These are phyloP conservation scores for Tachina lurida DNA, from an alignment of 2,888 invertebrate species.

Conservation along the genomic window DNA sequence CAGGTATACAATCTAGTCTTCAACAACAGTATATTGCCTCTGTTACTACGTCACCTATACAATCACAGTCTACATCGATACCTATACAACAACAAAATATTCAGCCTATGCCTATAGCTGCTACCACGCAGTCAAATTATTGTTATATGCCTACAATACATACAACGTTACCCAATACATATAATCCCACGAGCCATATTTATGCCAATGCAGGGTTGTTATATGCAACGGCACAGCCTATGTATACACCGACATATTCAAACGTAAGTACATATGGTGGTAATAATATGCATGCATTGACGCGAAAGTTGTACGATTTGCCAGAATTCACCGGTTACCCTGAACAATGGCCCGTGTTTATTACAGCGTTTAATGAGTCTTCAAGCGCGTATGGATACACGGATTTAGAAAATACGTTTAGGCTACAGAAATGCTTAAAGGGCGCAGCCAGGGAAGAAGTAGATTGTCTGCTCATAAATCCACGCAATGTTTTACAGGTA, in stretches of 20 bases:
- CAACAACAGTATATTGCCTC: too few relatives aligned
- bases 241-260: too few relatives aligned
- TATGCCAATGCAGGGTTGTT: neutral
- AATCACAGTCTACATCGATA: neutral
- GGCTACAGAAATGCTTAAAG: slow-evolving; percentile 20
- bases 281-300: neutral
- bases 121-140: neutral
- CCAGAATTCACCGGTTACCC: slow-evolving; percentile 7
- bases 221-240: too few relatives aligned
- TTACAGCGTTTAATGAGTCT: slow-evolving; percentile 12
- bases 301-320: neutral
- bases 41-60: neutral
- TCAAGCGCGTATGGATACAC: slow-evolving; percentile 23
- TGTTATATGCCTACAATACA: neutral
- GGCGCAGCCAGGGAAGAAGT: neutral
- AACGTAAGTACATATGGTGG: neutral
- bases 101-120: neutral
- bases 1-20: too few relatives aligned
- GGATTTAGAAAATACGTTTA: slow-evolving; percentile 16
- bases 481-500: slow-evolving; percentile 7
- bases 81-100: too few relatives aligned
- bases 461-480: neutral
- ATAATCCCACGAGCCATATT: neutral
- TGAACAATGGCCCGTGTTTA: slow-evolving; percentile 19
- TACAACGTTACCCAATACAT: neutral